Percentiles rank a stretch among this genome's conserved stretches.
Evolutionary conservation across 2,888 invertebrate species (phyloP).

Genomic region (Epiblema foenella): DNA sequence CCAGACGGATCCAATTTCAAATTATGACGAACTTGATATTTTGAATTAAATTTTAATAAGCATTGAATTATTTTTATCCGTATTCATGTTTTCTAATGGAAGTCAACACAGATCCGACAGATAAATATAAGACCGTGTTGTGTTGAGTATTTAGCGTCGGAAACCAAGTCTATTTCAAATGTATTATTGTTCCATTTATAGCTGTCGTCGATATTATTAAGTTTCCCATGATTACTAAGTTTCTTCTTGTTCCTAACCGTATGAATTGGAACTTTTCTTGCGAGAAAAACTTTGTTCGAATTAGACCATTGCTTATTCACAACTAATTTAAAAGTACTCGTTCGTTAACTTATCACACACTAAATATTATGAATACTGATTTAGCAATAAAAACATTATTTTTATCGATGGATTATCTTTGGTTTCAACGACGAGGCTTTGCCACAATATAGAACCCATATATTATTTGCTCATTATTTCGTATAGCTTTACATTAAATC

Average conservation of each 20-base stretch:
- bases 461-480: too few relatives aligned
- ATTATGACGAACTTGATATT: slow-evolving; percentile 5
- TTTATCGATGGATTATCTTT: too few relatives aligned
- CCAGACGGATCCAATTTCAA: slow-evolving; percentile 6
- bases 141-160: slow-evolving; percentile 11
- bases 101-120: slow-evolving; percentile 4
- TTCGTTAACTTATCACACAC: neutral
- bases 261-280: slow-evolving; percentile 4
- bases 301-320: neutral
- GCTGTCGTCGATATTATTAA: slow-evolving; percentile 26
- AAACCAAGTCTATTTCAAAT: slow-evolving; percentile 10
- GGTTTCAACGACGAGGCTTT: too few relatives aligned
- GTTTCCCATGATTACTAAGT: slow-evolving; percentile 12
- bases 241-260: slow-evolving; percentile 16
- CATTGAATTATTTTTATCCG: slow-evolving; percentile 8
- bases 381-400: too few relatives aligned
- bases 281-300: neutral
- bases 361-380: neutral
- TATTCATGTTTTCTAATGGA: slow-evolving; percentile 8
- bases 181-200: slow-evolving; percentile 33
- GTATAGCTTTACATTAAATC: too few relatives aligned
- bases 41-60: slow-evolving; percentile 6
- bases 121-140: slow-evolving; percentile 13
- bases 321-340: neutral
- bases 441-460: too few relatives aligned